phyloP scores from a whole-genome alignment of 2,888 invertebrate species.

The Sthenelais limicola region DNA sequence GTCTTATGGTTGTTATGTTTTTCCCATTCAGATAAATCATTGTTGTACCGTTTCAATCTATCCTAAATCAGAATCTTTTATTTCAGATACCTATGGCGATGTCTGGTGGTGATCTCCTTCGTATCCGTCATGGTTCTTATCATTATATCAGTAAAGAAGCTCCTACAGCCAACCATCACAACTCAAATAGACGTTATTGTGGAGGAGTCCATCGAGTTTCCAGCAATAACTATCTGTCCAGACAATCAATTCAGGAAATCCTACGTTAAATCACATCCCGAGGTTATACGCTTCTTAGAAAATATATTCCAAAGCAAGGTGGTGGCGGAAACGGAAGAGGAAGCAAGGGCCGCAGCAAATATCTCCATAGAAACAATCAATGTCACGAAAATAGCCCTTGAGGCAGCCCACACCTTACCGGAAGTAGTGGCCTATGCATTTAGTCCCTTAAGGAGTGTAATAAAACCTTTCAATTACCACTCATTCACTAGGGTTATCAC shows the following conservation, averaged over 20 bases:
- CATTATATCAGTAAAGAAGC: conserved; percentile 30
- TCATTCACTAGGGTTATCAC: conserved; percentile 21
- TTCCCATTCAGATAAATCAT: too few relatives aligned
- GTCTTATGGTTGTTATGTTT: too few relatives aligned
- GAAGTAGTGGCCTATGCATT: conserved; percentile 17
- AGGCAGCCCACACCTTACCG: conserved; percentile 9
- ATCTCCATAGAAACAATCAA: conserved; percentile 16
- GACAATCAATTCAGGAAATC: conserved; percentile 20
- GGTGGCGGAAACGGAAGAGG: conserved; percentile 12
- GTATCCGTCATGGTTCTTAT: conserved; percentile 25
- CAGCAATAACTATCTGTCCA: conserved; percentile 8
- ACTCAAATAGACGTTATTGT: conserved; percentile 17
- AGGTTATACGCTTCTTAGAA: conserved; percentile 6
- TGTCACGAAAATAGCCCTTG: conserved; percentile 3
- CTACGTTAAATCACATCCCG: conserved; percentile 16
- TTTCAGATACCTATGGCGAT: conserved; percentile 5
- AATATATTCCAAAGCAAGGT: conserved; percentile 15
- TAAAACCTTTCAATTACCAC: conserved; percentile 4
- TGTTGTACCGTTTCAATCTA: too few relatives aligned
- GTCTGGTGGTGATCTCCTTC: conserved; percentile 12
- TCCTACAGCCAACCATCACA: conserved; percentile 24
- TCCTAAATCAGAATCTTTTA: too few relatives aligned
- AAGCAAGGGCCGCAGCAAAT: not conserved
- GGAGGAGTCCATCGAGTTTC: conserved; percentile 19
- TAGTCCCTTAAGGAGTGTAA: conserved; percentile 3